phyloP scores from a whole-genome alignment of 1,140 invertebrate genomes.

The Mercenaria mercenaria region DNA sequence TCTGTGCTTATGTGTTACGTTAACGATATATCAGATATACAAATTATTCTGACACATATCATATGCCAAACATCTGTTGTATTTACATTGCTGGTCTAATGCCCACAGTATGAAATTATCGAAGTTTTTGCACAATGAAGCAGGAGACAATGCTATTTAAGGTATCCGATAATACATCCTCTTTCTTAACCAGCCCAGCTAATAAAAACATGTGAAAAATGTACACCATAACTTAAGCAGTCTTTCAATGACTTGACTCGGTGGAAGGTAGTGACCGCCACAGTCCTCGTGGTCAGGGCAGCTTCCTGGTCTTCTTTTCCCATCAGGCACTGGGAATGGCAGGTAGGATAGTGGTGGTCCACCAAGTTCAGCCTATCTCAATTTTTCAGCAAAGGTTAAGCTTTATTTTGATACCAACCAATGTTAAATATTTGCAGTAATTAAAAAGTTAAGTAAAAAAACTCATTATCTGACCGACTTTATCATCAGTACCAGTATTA shows the following conservation, averaged over 20 bases:
- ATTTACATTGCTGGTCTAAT: slow-evolving; percentile 18
- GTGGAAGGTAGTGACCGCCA: slow-evolving; percentile 1
- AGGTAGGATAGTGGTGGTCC: slow-evolving; percentile 1
- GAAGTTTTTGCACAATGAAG: slow-evolving; percentile 27
- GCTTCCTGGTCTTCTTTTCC: slow-evolving; percentile 22
- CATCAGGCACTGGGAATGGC: slow-evolving; percentile 26
- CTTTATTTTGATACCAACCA: too few species aligned
- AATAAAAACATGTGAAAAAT: slow-evolving; percentile 15
- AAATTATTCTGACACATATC: too few species aligned
- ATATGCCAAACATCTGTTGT: slow-evolving; percentile 4
- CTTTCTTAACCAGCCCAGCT: slow-evolving; percentile 20
- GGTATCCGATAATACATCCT: slow-evolving; percentile 26
- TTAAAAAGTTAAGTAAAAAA: too few species aligned
- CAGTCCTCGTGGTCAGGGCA: slow-evolving; percentile 13
- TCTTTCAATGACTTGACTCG: slow-evolving; percentile 27
- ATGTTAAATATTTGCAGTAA: too few species aligned
- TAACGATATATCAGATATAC: too few species aligned
- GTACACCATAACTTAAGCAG: slow-evolving; percentile 17
- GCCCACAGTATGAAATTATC: slow-evolving; percentile 7
- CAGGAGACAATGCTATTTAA: slow-evolving; percentile 6
- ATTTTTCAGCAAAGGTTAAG: too few species aligned
- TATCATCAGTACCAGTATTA: too few species aligned
- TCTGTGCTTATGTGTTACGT: too few species aligned
- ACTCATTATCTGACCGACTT: too few species aligned
- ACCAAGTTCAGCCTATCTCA: too few species aligned